Conservation (phyloP, 2,113 vertebrate species). For the Dromiciops gliroides region DNA sequence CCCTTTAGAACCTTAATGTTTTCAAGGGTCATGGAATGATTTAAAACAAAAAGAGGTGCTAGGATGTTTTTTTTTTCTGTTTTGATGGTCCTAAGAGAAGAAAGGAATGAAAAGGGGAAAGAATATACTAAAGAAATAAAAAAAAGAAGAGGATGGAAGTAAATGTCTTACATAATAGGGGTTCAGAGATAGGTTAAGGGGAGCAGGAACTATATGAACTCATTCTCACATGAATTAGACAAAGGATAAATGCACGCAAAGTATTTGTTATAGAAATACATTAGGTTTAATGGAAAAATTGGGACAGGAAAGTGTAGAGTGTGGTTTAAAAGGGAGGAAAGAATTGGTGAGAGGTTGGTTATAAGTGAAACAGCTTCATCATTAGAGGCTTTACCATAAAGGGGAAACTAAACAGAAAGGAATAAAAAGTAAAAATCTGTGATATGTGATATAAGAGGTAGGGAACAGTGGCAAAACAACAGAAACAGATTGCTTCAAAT, state of each 20-base stretch:
- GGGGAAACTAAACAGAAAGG: not conserved
- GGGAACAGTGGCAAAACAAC: not conserved
- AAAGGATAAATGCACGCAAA: not conserved
- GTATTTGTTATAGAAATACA: not conserved
- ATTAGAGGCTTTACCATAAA: not conserved
- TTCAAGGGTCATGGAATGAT: too few species aligned
- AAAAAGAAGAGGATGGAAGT: not conserved
- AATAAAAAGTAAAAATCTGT: not conserved
- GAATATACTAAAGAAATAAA: not conserved
- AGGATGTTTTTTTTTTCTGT: not conserved
- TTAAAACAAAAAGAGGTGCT: too few species aligned
- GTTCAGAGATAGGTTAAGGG: not conserved
- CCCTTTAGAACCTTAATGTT: too few species aligned
- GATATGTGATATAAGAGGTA: not conserved
- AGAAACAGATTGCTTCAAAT: not conserved
- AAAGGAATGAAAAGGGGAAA: not conserved
- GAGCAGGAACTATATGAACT: not conserved
- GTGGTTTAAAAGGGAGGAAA: not conserved
- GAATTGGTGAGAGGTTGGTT: not conserved
- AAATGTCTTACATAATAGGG: not conserved
- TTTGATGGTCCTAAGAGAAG: not conserved
- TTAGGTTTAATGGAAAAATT: not conserved
- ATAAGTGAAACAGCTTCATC: not conserved
- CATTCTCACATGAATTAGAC: not conserved
- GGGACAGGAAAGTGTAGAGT: not conserved